A percentile compares a stretch with the other conserved stretches of the same genome.
Evolutionary conservation across 30 jellyfish, hydroid and myxozoan genomes (phyloP).

Genomic region (Hydractinia echinata): DNA sequence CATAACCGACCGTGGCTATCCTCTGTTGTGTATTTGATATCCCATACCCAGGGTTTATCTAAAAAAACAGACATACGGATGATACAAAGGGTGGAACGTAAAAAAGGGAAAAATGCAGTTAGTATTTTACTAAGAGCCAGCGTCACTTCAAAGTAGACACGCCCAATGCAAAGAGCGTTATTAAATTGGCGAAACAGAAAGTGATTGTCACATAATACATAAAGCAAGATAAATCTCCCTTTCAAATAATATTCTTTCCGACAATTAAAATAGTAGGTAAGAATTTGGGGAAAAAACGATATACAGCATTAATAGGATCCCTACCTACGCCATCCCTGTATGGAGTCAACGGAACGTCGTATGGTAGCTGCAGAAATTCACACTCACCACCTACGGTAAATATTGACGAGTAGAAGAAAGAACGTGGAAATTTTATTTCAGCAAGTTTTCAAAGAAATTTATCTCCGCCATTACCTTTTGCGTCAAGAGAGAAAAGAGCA

Average conservation of each 20-base stretch:
- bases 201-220: too few relatives aligned
- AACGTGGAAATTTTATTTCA: too few relatives aligned
- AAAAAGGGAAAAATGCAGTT: background rate
- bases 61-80: background rate
- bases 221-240: too few relatives aligned
- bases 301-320: background rate
- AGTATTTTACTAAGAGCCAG: background rate
- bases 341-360: constrained; percentile 64
- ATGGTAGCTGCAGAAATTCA: constrained; percentile 54
- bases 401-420: background rate
- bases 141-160: background rate
- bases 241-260: too few relatives aligned
- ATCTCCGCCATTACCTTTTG: too few relatives aligned
- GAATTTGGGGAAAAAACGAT: too few relatives aligned
- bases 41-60: constrained; percentile 97
- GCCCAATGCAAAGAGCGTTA: too few relatives aligned
- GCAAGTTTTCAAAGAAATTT: too few relatives aligned
- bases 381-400: constrained; percentile 9
- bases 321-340: constrained; percentile 41
- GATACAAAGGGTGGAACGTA: background rate
- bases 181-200: too few relatives aligned
- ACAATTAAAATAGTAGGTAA: too few relatives aligned
- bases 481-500: background rate
- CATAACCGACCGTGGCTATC: constrained; percentile 72
- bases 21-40: constrained; percentile 56